Evolutionary conservation across 2,113 vertebrate species (phyloP).

Genomic region (Podocnemis expansa): DNA sequence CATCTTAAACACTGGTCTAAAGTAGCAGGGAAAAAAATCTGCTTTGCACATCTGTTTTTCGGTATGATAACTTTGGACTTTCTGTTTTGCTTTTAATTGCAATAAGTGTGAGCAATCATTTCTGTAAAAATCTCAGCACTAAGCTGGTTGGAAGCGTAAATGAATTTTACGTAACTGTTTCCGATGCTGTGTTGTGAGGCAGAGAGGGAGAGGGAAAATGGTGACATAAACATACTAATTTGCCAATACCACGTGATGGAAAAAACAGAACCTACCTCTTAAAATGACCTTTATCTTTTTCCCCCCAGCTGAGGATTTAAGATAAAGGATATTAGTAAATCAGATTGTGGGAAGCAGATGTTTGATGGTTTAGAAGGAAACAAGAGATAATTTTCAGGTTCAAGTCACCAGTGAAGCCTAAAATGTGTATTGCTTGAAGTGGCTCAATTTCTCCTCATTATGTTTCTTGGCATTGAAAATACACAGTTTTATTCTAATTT

Average conservation of each 20-base stretch:
- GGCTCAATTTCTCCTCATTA: not conserved
- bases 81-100: not conserved
- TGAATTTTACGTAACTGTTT: not conserved
- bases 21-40: not conserved
- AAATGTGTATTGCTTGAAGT: rapidly evolving
- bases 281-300: slow-evolving; percentile 59
- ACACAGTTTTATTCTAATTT: rapidly evolving
- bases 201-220: not conserved
- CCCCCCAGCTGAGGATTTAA: slow-evolving; percentile 55
- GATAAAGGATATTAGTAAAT: slow-evolving; percentile 73
- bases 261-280: not conserved
- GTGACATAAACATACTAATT: not conserved
- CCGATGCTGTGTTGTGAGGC: not conserved
- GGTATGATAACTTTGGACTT: not conserved
- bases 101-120: not conserved
- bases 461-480: not conserved
- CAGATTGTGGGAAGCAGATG: slow-evolving; percentile 75
- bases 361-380: slow-evolving; percentile 67
- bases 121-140: not conserved
- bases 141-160: not conserved
- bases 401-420: not conserved
- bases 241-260: not conserved
- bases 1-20: not conserved
- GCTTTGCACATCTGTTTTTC: not conserved
- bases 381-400: slow-evolving; percentile 54